Base-by-base conservation (phyloP, 1,140 invertebrate species). In the Orussus abietinus region DNA sequence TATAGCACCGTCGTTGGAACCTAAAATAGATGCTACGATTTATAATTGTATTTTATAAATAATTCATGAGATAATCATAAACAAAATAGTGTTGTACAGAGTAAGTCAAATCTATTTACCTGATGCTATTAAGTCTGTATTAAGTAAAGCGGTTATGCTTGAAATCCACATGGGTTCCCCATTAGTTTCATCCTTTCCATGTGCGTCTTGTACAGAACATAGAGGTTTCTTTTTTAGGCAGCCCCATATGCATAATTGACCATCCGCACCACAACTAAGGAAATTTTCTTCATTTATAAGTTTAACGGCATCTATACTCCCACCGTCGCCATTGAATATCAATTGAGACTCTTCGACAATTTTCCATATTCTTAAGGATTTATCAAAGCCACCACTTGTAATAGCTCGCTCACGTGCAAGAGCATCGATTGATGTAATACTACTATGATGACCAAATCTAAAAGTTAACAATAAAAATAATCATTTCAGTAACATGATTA, bases 281-380 rank as follows among this genome's bases (percentile, higher is more conserved):
- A 98, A 98, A 69, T 90, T 82, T 46, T 92, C 84, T 62, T 96
- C 92, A 70, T 96, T 93, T 14, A 98, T 82, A 18, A 96, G 74
- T 62, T 85, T 87, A 0, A 97, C 88, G 57, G 77, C 80, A 70
- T 98, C 95, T 33, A 96, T 84, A 48, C 84, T 90, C 26, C 85
- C 85, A 39, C 72, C 66, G 49, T 85, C 82, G 1, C 85, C 88
- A 63, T 94, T 90, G 66, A 90, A 98, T 45, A 97, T 86, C 5
- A 98, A 74, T 60, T 98, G 95, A 30, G 93, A 96, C 64, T 98
- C 95, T 75, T 98, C 94, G 0, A 86, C 81, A 43, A 98, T 88
- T 70, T 98, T 97, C 93, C 94, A 98, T 50, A 98, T 81, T 49
- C 93, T 77, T 26, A 97, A 66, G 5, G 86, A 81, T 25, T 79